Evolutionary conservation across 2,888 invertebrate species (phyloP).

Genomic region (Nasonovia ribisnigri): DNA sequence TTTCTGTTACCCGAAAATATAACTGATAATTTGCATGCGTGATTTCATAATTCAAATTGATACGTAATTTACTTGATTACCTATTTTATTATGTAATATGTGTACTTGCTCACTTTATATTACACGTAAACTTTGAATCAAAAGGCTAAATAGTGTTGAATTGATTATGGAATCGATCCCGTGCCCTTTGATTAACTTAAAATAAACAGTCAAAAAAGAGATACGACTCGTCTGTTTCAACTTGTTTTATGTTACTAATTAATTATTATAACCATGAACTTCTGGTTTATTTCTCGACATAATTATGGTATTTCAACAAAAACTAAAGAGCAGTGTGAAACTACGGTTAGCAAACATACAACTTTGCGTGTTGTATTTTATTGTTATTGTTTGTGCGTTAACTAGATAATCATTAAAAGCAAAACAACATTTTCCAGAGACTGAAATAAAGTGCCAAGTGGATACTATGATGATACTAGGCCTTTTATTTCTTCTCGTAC

Average conservation of each 20-base stretch:
- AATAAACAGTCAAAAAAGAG: background rate
- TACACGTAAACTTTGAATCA: background rate
- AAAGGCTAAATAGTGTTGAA: background rate
- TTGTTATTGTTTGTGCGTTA: background rate
- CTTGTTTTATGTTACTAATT: background rate
- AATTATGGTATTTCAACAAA: background rate
- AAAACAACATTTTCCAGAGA: background rate
- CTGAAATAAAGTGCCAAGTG: background rate
- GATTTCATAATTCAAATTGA: background rate
- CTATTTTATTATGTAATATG: background rate
- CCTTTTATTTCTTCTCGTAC: background rate
- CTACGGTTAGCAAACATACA: background rate
- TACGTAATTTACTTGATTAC: background rate
- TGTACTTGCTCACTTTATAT: background rate
- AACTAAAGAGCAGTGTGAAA: background rate
- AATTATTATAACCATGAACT: background rate
- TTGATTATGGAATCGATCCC: background rate
- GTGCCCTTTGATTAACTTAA: background rate
- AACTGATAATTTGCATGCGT: too few species aligned
- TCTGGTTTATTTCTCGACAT: background rate
- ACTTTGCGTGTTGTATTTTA: background rate
- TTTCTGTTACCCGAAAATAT: background rate
- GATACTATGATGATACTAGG: background rate
- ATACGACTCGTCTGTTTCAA: background rate
- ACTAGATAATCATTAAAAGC: background rate